phyloP scores from a whole-genome alignment of 2,797 vertebrate species.

The Strix occidentalis region DNA sequence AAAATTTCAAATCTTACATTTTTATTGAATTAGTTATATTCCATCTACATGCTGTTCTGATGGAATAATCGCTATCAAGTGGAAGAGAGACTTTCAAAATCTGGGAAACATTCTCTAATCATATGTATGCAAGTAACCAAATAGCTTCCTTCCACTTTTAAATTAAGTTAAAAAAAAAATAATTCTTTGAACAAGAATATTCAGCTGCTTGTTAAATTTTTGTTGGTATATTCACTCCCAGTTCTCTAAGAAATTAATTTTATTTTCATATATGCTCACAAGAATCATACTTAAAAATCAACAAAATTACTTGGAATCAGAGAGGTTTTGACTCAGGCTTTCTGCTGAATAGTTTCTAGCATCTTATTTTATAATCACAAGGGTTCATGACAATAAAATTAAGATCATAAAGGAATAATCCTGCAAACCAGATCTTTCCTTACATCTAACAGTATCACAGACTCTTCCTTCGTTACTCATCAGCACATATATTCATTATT shows the following conservation, averaged over 20 bases:
- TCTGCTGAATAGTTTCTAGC: background rate
- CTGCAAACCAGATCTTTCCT: background rate
- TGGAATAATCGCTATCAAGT: background rate
- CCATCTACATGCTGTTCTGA: background rate
- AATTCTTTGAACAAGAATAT: background rate
- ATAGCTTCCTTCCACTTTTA: background rate
- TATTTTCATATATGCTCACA: background rate
- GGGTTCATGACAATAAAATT: background rate
- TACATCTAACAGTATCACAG: background rate
- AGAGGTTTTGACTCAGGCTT: background rate
- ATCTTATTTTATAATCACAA: background rate
- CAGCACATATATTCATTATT: background rate
- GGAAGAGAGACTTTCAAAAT: background rate
- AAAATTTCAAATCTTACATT: background rate
- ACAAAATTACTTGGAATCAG: background rate
- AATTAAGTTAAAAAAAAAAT: background rate
- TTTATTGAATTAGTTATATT: background rate
- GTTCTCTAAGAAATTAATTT: background rate
- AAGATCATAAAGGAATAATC: background rate
- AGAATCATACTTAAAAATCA: background rate
- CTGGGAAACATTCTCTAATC: background rate
- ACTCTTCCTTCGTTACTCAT: background rate
- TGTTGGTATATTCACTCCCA: background rate
- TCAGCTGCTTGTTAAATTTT: background rate
- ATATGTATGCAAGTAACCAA: background rate